These are phyloP conservation scores for Chloropsis hardwickii DNA, from an alignment of 2,113 vertebrate species.

Conservation along the genomic window DNA sequence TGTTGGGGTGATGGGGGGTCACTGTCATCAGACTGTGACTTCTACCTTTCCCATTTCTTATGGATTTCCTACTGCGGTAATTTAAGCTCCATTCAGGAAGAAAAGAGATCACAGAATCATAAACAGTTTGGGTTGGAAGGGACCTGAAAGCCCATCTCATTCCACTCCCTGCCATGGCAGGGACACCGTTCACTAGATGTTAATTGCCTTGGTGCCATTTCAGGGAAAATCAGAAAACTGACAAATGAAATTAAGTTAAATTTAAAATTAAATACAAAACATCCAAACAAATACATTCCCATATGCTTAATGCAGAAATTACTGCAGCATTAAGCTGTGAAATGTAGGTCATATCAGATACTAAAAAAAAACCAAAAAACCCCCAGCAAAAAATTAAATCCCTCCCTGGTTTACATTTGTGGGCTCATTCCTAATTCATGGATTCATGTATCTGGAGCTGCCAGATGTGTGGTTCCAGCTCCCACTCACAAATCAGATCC, in stretches of 20 bases:
- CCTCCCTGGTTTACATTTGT: neutral
- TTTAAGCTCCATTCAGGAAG: neutral
- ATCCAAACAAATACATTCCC: neutral
- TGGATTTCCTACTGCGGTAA: neutral
- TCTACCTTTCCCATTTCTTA: neutral
- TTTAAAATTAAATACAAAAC: neutral
- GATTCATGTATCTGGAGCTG: neutral
- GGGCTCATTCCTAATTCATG: neutral
- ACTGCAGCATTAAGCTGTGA: neutral
- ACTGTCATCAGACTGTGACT: neutral
- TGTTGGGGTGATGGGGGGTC: no score
- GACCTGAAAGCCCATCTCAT: neutral
- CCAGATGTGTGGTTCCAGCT: rapidly evolving
- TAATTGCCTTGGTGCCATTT: neutral
- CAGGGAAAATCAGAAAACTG: neutral
- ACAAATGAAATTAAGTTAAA: neutral
- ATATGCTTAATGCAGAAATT: neutral
- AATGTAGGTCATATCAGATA: neutral
- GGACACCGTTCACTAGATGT: neutral
- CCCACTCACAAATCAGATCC: neutral
- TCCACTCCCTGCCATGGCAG: neutral
- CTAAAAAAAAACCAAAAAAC: neutral
- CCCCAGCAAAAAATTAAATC: neutral
- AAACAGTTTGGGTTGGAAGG: neutral
- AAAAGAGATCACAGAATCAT: neutral